A percentile compares a stretch with the other conserved stretches of the same genome.
phyloP scores from a whole-genome alignment of 2,113 vertebrate genomes.

The Aviceda subcristata region DNA sequence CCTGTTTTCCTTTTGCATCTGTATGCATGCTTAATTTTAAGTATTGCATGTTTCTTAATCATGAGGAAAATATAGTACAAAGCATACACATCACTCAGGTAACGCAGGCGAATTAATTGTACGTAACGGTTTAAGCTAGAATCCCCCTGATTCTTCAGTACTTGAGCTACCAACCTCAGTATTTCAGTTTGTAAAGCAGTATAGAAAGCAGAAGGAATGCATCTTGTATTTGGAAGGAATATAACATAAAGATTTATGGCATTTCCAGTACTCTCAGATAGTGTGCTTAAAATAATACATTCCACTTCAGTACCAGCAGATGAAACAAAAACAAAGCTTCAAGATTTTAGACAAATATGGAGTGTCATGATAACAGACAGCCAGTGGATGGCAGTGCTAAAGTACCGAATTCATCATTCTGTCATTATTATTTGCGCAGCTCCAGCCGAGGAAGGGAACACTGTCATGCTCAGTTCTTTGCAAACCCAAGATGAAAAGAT shows the following conservation, averaged over 20 bases:
- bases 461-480: not conserved
- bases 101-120: not conserved
- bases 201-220: not conserved
- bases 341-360: not conserved
- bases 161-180: not conserved
- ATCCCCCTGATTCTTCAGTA: not conserved
- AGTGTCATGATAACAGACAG: not conserved
- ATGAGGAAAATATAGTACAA: not conserved
- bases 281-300: not conserved
- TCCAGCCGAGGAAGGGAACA: not conserved
- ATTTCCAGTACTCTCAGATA: not conserved
- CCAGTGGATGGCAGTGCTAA: conserved; percentile 4
- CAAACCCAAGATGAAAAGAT: not conserved
- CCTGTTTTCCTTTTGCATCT: not conserved
- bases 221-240: not conserved
- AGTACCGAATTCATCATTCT: not conserved
- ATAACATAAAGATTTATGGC: not conserved
- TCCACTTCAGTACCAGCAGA: not conserved
- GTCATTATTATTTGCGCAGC: not conserved
- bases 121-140: not conserved
- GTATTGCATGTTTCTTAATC: not conserved
- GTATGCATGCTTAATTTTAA: not conserved
- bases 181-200: not conserved
- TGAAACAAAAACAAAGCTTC: not conserved
- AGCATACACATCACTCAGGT: not conserved